Evolutionary conservation across 2,113 vertebrate species (phyloP), one percentile per base, ranked within the genome.

Genomic region (Cygnus buccinator): DNA sequence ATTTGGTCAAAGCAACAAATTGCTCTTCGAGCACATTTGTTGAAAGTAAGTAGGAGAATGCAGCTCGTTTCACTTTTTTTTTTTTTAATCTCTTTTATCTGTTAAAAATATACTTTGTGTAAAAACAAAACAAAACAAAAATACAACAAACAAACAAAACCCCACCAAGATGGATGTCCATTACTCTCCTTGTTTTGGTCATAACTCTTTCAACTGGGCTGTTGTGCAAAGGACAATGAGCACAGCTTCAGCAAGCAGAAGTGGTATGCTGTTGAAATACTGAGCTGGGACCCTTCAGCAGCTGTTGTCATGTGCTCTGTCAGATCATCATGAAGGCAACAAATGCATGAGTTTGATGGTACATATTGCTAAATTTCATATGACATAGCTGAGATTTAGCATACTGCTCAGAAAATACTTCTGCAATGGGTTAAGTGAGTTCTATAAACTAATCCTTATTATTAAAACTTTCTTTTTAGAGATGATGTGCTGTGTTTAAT

Each of bases 141-240:
- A 48, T 20, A 48, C 39, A 39, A 67, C 13, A 20, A 68, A 39
- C 29, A 39, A 67, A 46, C 43, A 67, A 25, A 33, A 18, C 6
- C 3, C 1, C 46, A 48, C 1, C 6, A 6, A 48, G 2, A 18
- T 11, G 31, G 22, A 11, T 6, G 2, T 79, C 26, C 28, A 17
- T 48, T 21, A 83, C 54, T 65, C 23, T 83, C 20, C 0, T 0
- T 82, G 11, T 44, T 55, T 55, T 66, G 15, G 9, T 88, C 25
- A 71, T n/a, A 84, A 41, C 16, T 67, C 25, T 52, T 48, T 86
- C 12, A 39, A 70, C 76, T 74, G 50, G 28, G 19, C 23, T 71
- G 7, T 25, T n/a, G 2, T 52, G 33, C 5, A 48, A 82, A 28
- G 31, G 20, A 13, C 20, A 82, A 37, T 37, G n/a, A 68, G 3